A percentile compares a stretch with the other conserved stretches of the same genome.
These are phyloP conservation scores for Pterobdella sp. DNA, from an alignment of 2,888 invertebrate genomes.

Conservation along the genomic window DNA sequence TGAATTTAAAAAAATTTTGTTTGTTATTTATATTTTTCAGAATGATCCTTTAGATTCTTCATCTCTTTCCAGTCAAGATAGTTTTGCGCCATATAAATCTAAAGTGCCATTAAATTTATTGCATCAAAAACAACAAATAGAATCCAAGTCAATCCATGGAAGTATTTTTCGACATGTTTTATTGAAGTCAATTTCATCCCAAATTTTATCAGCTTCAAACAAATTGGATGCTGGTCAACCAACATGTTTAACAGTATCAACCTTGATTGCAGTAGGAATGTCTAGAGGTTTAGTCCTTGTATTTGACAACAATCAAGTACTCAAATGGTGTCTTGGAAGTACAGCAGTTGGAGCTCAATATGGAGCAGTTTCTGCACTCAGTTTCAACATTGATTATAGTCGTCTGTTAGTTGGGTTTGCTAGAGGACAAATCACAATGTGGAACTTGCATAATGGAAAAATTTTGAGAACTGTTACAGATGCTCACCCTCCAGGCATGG, in stretches of 20 bases:
- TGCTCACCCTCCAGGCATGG: conserved; percentile 74
- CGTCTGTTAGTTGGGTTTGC: conserved; percentile 72
- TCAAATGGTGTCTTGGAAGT: conserved; percentile 74
- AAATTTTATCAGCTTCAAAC: conserved; percentile 76
- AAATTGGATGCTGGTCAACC: conserved; percentile 79
- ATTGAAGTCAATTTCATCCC: conserved; percentile 79
- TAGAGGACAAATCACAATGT: conserved; percentile 78
- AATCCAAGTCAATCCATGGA: conserved; percentile 14
- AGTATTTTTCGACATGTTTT: conserved; percentile 65
- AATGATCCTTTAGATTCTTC: conserved; percentile 46
- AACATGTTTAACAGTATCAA: conserved; percentile 67
- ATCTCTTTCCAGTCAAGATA: conserved; percentile 48
- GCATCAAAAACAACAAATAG: conserved; percentile 3
- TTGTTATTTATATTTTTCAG: conserved; percentile 36
- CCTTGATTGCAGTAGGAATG: conserved; percentile 81
- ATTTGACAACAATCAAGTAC: conserved; percentile 62
- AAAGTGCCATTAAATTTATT: conserved; percentile 2
- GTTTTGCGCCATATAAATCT: conserved; percentile 15
- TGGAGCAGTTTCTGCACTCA: conserved; percentile 60
- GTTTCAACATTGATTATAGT: conserved; percentile 78
- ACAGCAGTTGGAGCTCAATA: conserved; percentile 64
- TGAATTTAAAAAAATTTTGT: not conserved
- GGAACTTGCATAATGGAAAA: conserved; percentile 71
- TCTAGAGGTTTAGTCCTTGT: conserved; percentile 82
- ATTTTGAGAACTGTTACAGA: conserved; percentile 65